Base-by-base conservation (phyloP, 2,113 vertebrate species). In the Archocentrus centrarchus region DNA sequence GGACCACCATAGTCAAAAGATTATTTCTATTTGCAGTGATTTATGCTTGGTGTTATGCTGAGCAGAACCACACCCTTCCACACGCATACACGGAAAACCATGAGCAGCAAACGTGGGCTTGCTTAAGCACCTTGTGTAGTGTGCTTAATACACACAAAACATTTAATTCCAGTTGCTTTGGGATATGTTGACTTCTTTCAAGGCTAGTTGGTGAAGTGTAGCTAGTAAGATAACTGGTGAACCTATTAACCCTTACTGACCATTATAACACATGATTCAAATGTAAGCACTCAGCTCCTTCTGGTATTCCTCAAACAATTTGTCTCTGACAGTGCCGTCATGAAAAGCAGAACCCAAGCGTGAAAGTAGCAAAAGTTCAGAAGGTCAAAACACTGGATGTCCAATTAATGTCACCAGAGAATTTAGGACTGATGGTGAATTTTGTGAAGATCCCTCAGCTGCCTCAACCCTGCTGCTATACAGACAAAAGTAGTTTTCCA, bases 401-500 rank as follows among this genome's bases (percentile, higher is more conserved):
- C 24, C 66, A 32, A 2, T 70, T 53, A 53, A 15, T 24, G 32
- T 30, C 66, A 17, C 44, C 24, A 73, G 17, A 32, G 30, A 73
- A 53, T 53, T 73, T 53, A 53, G 27, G 17, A 53, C 17, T 73
- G 47, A n/a, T 32, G 66, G 20, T 53, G 44, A 53, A 53, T 73
- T 73, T 73, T 3, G 53, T 53, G 27, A 73, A 53, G 66, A 32
- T 73, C 47, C 15, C 27, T 73, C 44, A 73, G 27, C 66, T 73
- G 66, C 66, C 44, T 53, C 44, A 73, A 32, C 27, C 44, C 27
- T 73, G 66, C 47, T 73, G 50, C 27, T 73, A 53, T 53, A 32
- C 27, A 32, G 44, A 73, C 47, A n/a, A 13, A 73, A 73, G 47
- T 73, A 73, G 47, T 73, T 73, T 73, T 73, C 27, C 66, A 53